These are phyloP conservation scores for Petrocephalus schoutedeni DNA, from an alignment of 2,797 vertebrate genomes.

Conservation along the genomic window DNA sequence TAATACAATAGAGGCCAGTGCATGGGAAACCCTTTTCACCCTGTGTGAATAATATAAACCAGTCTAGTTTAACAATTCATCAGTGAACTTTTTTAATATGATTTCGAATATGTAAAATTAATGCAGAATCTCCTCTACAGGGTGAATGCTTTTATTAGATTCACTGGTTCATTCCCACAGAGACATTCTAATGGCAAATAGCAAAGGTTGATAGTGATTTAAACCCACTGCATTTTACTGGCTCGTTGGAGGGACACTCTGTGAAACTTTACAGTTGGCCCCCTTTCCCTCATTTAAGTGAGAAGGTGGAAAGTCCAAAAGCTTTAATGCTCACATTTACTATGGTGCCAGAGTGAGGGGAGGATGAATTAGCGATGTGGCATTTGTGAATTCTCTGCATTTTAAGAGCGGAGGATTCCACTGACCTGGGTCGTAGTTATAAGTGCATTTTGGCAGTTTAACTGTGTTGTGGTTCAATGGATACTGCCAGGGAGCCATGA, in stretches of 20 bases:
- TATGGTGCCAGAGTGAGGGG: not conserved
- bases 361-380: not conserved
- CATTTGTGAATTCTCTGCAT: not conserved
- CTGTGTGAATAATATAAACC: not conserved
- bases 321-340: not conserved
- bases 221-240: not conserved
- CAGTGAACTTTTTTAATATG: not conserved
- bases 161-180: not conserved
- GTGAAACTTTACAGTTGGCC: not conserved
- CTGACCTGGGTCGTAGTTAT: not conserved
- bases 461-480: not conserved
- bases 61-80: slow-evolving; percentile 16
- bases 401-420: not conserved
- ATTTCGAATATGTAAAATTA: slow-evolving; percentile 4
- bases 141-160: not conserved
- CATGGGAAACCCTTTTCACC: not conserved
- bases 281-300: not conserved
- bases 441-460: not conserved
- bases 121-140: not conserved
- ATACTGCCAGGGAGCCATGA: not conserved
- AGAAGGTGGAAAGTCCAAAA: not conserved
- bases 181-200: not conserved
- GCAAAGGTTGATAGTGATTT: not conserved
- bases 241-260: not conserved
- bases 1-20: not conserved